Evolutionary conservation across 2,113 vertebrate species (phyloP).

Genomic region (Sclerurus mexicanus): DNA sequence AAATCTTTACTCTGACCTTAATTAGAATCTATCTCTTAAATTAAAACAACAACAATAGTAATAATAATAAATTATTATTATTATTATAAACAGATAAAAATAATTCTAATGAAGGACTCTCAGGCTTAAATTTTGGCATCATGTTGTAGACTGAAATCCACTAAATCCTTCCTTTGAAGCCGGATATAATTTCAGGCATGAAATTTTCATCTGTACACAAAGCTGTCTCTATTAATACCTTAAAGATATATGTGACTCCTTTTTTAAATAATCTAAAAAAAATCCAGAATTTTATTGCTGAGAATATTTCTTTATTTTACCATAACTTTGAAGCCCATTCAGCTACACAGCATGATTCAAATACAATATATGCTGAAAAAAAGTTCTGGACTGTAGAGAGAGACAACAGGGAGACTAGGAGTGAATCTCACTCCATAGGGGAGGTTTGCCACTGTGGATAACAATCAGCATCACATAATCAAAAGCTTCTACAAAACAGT

Average conservation of each 20-base stretch:
- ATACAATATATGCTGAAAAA: background rate
- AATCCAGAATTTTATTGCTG: background rate
- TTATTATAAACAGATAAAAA: too few species aligned
- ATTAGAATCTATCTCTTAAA: background rate
- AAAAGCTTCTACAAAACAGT: background rate
- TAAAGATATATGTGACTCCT: background rate
- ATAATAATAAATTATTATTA: too few species aligned
- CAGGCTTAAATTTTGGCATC: background rate
- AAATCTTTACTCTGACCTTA: background rate
- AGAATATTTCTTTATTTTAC: background rate
- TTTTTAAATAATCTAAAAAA: background rate
- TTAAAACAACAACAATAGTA: background rate
- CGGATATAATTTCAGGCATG: background rate
- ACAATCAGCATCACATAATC: background rate
- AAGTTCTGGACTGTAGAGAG: background rate
- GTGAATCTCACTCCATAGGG: accelerated
- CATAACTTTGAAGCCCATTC: background rate
- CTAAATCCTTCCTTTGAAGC: background rate
- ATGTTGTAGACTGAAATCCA: background rate
- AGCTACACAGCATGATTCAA: background rate
- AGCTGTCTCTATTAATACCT: background rate
- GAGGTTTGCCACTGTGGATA: background rate
- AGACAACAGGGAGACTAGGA: background rate
- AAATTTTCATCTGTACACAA: background rate
- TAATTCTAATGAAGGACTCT: background rate